These are phyloP conservation scores for Diloba caeruleocephala DNA, from an alignment of 2,888 invertebrate genomes.

Conservation along the genomic window DNA sequence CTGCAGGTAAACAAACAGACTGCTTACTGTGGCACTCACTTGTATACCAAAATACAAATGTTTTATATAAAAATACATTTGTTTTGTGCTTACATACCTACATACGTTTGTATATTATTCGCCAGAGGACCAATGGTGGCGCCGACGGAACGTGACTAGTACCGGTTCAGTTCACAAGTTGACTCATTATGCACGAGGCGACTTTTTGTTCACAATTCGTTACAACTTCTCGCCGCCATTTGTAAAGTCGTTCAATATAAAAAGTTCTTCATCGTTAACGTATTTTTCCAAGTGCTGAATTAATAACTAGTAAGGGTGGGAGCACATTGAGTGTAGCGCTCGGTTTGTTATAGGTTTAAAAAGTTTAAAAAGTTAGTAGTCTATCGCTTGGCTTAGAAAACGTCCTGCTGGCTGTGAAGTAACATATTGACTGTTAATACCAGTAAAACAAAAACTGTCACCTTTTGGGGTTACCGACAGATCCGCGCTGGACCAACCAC, in stretches of 20 bases:
- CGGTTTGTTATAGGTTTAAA: too few relatives aligned
- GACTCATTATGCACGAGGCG: slow-evolving; percentile 24
- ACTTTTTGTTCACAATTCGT: slow-evolving; percentile 37
- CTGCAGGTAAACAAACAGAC: slow-evolving; percentile 11
- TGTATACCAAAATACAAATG: background rate
- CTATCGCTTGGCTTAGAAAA: too few relatives aligned
- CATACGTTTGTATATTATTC: background rate
- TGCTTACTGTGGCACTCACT: background rate
- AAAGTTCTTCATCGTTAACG: slow-evolving; percentile 27
- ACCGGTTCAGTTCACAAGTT: slow-evolving; percentile 29
- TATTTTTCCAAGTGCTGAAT: slow-evolving; percentile 16
- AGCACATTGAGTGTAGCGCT: background rate
- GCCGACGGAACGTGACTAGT: slow-evolving; percentile 27
- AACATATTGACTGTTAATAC: too few relatives aligned
- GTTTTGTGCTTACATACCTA: background rate
- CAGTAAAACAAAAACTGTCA: too few relatives aligned
- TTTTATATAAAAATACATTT: too few relatives aligned
- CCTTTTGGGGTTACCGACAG: too few relatives aligned
- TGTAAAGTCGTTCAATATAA: slow-evolving; percentile 30
- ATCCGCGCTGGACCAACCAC: too few relatives aligned
- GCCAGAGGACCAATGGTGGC: background rate
- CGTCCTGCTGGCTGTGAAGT: too few relatives aligned
- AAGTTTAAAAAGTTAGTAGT: too few relatives aligned
- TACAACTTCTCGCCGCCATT: slow-evolving; percentile 31
- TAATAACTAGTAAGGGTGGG: background rate